phyloP scores from a whole-genome alignment of 2,888 invertebrate species.

The Aphodius granarius region DNA sequence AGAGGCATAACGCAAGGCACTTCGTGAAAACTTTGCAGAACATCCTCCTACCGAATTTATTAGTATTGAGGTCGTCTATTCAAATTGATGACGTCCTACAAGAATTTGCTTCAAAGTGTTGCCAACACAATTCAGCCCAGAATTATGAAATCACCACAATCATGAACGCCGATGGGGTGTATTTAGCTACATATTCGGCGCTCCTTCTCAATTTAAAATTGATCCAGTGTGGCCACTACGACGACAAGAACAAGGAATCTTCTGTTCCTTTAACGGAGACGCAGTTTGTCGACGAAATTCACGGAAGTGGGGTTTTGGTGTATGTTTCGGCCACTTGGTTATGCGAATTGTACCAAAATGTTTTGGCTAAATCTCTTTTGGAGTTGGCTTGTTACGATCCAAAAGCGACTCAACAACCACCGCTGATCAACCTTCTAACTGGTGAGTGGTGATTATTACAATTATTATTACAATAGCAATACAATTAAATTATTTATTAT shows the following conservation, averaged over 20 bases:
- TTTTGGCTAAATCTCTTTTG: slow-evolving; percentile 74
- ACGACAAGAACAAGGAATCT: slow-evolving; percentile 46
- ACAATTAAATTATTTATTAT: neutral
- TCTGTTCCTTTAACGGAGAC: slow-evolving; percentile 71
- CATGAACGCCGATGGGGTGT: slow-evolving; percentile 95
- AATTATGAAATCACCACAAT: slow-evolving; percentile 70
- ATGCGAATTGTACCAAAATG: slow-evolving; percentile 86
- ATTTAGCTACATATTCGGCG: slow-evolving; percentile 86
- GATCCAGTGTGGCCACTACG: slow-evolving; percentile 75
- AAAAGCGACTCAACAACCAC: slow-evolving; percentile 58
- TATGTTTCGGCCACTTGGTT: slow-evolving; percentile 94
- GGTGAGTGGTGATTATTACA: slow-evolving; percentile 55
- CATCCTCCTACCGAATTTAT: slow-evolving; percentile 74
- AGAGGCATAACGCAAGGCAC: slow-evolving; percentile 82
- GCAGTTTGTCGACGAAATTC: slow-evolving; percentile 89
- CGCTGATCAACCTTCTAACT: slow-evolving; percentile 73
- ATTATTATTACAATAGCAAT: neutral
- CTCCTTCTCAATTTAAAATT: slow-evolving; percentile 81
- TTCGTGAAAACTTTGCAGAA: slow-evolving; percentile 77
- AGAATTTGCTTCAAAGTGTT: slow-evolving; percentile 89
- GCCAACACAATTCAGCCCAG: slow-evolving; percentile 74
- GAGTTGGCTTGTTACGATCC: slow-evolving; percentile 68
- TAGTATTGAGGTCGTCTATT: slow-evolving; percentile 76
- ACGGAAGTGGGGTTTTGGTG: slow-evolving; percentile 89
- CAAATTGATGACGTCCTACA: slow-evolving; percentile 90